Percentiles rank a stretch among this genome's conserved stretches.
Conservation (phyloP, 23 tunicate species). For the Clavelina lepadiformis region DNA sequence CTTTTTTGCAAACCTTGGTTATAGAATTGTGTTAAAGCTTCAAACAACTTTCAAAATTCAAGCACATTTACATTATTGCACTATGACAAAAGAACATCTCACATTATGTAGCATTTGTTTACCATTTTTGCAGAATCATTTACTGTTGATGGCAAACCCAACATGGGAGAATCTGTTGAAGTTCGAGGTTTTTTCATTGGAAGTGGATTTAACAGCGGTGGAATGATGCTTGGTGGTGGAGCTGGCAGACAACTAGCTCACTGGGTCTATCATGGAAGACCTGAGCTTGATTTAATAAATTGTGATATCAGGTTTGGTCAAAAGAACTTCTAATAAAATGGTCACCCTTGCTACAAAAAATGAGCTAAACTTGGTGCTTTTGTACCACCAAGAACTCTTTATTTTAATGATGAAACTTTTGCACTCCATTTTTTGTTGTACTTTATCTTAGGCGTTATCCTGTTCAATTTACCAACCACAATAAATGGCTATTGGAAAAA, state of each 20-base stretch:
- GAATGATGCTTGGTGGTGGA: conserved; percentile 88
- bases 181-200: conserved; percentile 58
- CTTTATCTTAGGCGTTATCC: conserved; percentile 37
- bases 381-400: too few species aligned
- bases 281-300: conserved; percentile 46
- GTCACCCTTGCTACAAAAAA: too few species aligned
- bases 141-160: conserved; percentile 60
- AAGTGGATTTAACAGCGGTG: conserved; percentile 85
- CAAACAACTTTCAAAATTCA: too few species aligned
- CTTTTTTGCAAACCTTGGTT: too few species aligned
- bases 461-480: conserved; percentile 6
- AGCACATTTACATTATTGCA: too few species aligned
- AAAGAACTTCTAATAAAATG: too few species aligned
- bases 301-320: conserved; percentile 68
- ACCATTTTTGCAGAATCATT: conserved; percentile 66
- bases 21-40: too few species aligned
- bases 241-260: conserved; percentile 87
- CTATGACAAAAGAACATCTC: not conserved
- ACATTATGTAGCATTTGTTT: too few species aligned
- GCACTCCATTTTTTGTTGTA: too few species aligned
- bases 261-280: conserved; percentile 51
- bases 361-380: too few species aligned
- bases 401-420: too few species aligned
- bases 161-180: conserved; percentile 67
- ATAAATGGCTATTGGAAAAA: conserved; percentile 55